These are phyloP conservation scores for Odontocolon sp. DNA, from an alignment of 2,888 invertebrate genomes.

Conservation along the genomic window DNA sequence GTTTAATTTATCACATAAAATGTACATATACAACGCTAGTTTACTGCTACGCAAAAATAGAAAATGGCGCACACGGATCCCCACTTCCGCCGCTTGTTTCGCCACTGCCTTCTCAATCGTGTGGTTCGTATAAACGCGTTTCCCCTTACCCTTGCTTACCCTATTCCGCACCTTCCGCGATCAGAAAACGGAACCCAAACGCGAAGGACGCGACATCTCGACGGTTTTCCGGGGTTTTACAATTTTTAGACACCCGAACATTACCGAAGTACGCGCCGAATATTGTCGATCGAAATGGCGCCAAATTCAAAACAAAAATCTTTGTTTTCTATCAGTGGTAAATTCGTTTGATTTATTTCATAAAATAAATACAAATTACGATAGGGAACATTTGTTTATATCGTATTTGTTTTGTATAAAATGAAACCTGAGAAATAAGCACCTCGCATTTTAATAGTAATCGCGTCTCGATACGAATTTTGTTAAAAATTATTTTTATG, in stretches of 20 bases:
- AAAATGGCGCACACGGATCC: conserved; percentile 78
- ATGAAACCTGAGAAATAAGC: no score
- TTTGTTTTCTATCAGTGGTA: not conserved
- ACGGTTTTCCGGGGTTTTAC: not conserved
- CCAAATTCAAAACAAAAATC: no score
- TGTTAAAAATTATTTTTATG: no score
- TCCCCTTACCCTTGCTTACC: not conserved
- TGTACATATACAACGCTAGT: conserved; percentile 77
- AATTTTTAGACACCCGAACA: not conserved
- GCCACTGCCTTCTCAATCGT: conserved; percentile 73
- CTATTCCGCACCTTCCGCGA: not conserved
- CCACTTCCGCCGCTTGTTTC: conserved; percentile 71
- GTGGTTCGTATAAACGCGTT: conserved; percentile 38
- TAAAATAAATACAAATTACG: conserved; percentile 13
- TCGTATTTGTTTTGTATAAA: no score
- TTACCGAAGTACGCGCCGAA: not conserved
- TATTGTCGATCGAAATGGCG: no score
- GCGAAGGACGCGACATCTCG: conserved; percentile 36
- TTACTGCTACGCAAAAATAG: conserved; percentile 80
- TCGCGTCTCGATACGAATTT: no score
- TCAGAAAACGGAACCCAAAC: conserved; percentile 13
- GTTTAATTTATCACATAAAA: conserved; percentile 74
- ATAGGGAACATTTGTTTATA: not conserved
- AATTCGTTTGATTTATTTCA: conserved; percentile 4
- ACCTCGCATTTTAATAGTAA: no score